Evolutionary conservation across 2,113 vertebrate genomes (phyloP).

Genomic region (Parotia lawesii): DNA sequence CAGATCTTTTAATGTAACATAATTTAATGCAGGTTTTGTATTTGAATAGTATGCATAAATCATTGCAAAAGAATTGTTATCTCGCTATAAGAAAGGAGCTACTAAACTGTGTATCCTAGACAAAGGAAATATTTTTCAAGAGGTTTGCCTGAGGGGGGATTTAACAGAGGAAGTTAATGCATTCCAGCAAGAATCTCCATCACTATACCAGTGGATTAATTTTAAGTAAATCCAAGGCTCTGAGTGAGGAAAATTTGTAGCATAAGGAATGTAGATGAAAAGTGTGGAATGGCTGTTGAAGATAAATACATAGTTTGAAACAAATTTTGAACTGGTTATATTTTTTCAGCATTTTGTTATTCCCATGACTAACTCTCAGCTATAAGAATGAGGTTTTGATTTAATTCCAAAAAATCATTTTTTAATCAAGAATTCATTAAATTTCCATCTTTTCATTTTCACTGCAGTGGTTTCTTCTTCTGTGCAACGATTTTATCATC

Average conservation of each 20-base stretch:
- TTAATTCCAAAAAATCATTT: slow-evolving; percentile 52
- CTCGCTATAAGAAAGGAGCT: slow-evolving; percentile 31
- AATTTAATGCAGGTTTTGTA: slow-evolving; percentile 41
- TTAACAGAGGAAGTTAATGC: slow-evolving; percentile 62
- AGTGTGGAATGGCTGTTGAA: slow-evolving; percentile 38
- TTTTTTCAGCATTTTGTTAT: slow-evolving; percentile 50
- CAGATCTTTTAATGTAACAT: slow-evolving; percentile 8
- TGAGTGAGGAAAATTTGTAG: slow-evolving; percentile 38
- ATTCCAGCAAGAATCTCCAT: slow-evolving; percentile 58
- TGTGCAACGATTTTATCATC: slow-evolving; percentile 55
- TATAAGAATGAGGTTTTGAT: slow-evolving; percentile 13
- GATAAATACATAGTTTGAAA: slow-evolving; percentile 10
- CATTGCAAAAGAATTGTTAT: slow-evolving; percentile 36
- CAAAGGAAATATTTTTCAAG: slow-evolving; percentile 67
- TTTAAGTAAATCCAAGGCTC: slow-evolving; percentile 51
- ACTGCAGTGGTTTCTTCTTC: slow-evolving; percentile 42
- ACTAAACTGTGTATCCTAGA: slow-evolving; percentile 37
- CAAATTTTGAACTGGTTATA: not conserved
- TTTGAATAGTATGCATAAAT: slow-evolving; percentile 33
- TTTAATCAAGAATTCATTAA: slow-evolving; percentile 50
- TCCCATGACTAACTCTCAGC: not conserved
- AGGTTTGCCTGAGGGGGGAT: slow-evolving; percentile 54
- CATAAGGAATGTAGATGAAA: slow-evolving; percentile 22
- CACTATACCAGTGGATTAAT: slow-evolving; percentile 53
- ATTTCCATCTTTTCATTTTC: slow-evolving; percentile 55